These are phyloP conservation scores for Leptodactylus fuscus DNA, from an alignment of 2,113 vertebrate genomes.

Conservation along the genomic window DNA sequence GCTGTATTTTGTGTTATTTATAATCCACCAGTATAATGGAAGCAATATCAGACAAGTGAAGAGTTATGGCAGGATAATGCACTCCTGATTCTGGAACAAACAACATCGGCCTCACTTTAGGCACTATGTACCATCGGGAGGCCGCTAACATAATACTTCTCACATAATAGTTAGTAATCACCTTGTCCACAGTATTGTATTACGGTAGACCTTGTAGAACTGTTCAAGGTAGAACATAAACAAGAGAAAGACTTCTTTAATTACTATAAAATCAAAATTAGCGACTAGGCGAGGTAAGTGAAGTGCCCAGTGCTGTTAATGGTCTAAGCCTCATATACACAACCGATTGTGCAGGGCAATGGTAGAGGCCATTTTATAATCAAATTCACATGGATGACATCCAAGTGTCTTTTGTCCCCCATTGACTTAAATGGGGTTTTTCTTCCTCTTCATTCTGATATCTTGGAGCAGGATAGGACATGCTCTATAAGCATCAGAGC, in stretches of 20 bases:
- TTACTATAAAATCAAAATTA: neutral
- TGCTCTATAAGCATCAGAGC: too few relatives aligned
- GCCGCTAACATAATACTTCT: neutral
- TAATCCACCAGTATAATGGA: conserved; percentile 3
- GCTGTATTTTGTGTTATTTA: conserved; percentile 17
- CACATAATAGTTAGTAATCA: neutral
- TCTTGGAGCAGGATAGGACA: too few relatives aligned
- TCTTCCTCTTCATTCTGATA: too few relatives aligned
- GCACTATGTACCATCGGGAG: neutral
- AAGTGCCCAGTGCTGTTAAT: too few relatives aligned
- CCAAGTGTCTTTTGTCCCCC: too few relatives aligned
- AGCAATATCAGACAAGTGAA: neutral
- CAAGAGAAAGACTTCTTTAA: neutral
- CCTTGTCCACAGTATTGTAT: neutral
- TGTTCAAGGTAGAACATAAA: neutral
- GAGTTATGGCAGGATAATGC: neutral
- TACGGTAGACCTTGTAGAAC: neutral
- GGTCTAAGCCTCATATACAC: too few relatives aligned
- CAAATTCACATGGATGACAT: too few relatives aligned
- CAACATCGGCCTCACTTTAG: conserved; percentile 10
- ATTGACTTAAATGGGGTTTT: too few relatives aligned
- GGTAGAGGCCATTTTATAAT: too few relatives aligned
- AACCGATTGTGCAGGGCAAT: too few relatives aligned
- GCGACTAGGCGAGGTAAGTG: neutral
- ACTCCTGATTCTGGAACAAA: conserved; percentile 13